Evolutionary conservation across 2,113 vertebrate genomes (phyloP), one percentile per base, ranked within the genome.

Genomic region (Camelus bactrianus): DNA sequence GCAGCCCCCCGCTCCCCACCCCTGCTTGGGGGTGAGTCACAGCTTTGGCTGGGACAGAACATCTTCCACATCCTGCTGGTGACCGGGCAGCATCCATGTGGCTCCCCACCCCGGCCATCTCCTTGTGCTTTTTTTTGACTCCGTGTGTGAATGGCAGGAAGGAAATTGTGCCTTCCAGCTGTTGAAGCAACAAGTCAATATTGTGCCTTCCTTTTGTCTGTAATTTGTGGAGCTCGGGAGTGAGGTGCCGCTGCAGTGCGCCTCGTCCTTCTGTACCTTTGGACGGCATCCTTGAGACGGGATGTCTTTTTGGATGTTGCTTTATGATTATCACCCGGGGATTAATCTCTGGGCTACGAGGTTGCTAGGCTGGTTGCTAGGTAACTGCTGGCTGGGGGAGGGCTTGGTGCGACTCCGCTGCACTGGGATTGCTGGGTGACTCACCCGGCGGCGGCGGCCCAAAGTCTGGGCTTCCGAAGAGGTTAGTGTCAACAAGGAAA

Each of bases 341-440:
- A 97, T 98, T 98, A 96, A 95, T 98, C 97, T 98, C 97, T 73
- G 30, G 97, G 94, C 97, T 97, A 14, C n/a, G 10, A 60, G 96
- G 98, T 99, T 98, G 98, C 98, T 98, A 98, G 98, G 98, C 97
- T 98, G 96, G 99, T 98, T 99, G 99, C 99, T 99, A 99, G 97
- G 99, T 98, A 98, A 99, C 99, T 38, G 38, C 96, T 86, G 97
- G 95, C 95, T 88, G 97, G 97, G 98, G 90, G 86, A 91, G 96
- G 90, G 96, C 95, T 98, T 88, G 56, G 79, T 85, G 67, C 90
- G 95, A 95, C 92, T 93, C 38, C 8, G 38, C 96, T 28, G 67
- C 96, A 62, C 24, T 58, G 96, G 98, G 96, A 96, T 70, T 79
- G 79, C 84, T 79, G 95, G 86, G 94, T 97, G 97, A 97, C 90